These are phyloP conservation scores for Rattus rattus DNA, from an alignment of 2,113 vertebrate species.

Conservation along the genomic window DNA sequence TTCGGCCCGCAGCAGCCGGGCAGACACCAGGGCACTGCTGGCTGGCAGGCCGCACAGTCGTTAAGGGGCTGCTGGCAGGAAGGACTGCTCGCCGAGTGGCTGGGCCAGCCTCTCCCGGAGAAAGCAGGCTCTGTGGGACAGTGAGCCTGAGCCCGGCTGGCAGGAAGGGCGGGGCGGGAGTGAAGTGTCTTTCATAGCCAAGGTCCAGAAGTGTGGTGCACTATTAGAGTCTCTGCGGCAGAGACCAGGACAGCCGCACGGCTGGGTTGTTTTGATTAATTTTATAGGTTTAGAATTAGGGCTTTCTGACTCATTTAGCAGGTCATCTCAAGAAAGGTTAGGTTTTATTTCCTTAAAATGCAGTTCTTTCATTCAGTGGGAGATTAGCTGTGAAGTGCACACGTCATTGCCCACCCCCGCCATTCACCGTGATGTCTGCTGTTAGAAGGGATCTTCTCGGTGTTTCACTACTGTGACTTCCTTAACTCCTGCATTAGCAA, in stretches of 20 bases:
- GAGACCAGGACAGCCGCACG: conserved; percentile 46
- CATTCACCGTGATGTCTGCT: conserved; percentile 53
- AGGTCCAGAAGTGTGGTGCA: background rate
- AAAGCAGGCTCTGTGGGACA: accelerated
- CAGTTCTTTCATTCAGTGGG: conserved; percentile 55
- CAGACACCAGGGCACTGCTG: conserved; percentile 12
- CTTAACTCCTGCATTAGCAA: conserved; percentile 64
- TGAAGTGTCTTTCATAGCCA: background rate
- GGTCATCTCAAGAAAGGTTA: conserved; percentile 67
- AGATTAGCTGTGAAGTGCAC: conserved; percentile 59
- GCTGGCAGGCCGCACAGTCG: conserved; percentile 16
- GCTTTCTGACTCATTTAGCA: conserved; percentile 80
- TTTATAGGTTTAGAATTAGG: conserved; percentile 62
- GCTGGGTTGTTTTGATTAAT: conserved; percentile 73
- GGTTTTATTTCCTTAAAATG: conserved; percentile 67
- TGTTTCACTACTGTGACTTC: conserved; percentile 62
- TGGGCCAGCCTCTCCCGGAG: background rate
- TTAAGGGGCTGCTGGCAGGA: background rate
- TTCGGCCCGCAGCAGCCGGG: conserved; percentile 55
- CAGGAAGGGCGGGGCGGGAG: background rate
- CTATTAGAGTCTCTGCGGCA: conserved; percentile 45
- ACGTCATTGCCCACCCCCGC: conserved; percentile 68
- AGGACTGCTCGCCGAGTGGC: background rate
- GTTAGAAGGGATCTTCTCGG: conserved; percentile 49
- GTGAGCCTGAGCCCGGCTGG: background rate